Evolutionary conservation across 2,888 invertebrate species (phyloP).

Genomic region (Dasypogon diadema): DNA sequence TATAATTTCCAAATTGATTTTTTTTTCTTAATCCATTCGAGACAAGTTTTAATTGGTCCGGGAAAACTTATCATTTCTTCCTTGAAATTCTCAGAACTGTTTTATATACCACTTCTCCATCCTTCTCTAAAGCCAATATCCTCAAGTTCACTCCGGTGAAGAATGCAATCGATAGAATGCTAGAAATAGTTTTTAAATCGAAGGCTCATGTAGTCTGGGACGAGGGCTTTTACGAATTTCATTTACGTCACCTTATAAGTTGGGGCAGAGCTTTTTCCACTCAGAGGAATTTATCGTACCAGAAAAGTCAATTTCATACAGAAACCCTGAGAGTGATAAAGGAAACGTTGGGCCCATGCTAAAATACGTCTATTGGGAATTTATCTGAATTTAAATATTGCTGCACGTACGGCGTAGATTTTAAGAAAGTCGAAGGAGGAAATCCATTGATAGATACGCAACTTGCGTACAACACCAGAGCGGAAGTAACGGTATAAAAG

Average conservation of each 20-base stretch:
- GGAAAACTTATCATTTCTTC: too few relatives aligned
- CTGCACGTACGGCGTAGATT: neutral
- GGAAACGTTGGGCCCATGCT: slow-evolving; percentile 32
- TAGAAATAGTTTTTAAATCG: slow-evolving; percentile 45
- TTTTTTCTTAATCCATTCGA: too few relatives aligned
- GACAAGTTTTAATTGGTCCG: too few relatives aligned
- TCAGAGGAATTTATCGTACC: neutral
- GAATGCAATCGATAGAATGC: slow-evolving; percentile 27
- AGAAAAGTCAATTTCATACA: slow-evolving; percentile 17
- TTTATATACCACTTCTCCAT: too few relatives aligned
- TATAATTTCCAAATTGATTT: too few relatives aligned
- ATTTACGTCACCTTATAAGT: slow-evolving; percentile 7
- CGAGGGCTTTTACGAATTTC: slow-evolving; percentile 7
- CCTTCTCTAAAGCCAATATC: neutral
- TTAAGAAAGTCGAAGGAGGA: neutral
- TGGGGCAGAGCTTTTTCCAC: slow-evolving; percentile 3
- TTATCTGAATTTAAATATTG: slow-evolving; percentile 13
- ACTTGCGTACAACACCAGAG: neutral
- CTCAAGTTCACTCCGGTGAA: neutral
- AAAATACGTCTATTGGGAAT: slow-evolving; percentile 1
- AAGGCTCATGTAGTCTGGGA: neutral
- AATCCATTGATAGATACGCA: slow-evolving; percentile 1
- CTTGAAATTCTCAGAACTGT: too few relatives aligned
- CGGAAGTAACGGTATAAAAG: neutral
- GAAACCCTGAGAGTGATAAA: slow-evolving; percentile 36